Evolutionary conservation across 2,113 vertebrate species (phyloP).

Genomic region (Myiozetetes cayanensis): DNA sequence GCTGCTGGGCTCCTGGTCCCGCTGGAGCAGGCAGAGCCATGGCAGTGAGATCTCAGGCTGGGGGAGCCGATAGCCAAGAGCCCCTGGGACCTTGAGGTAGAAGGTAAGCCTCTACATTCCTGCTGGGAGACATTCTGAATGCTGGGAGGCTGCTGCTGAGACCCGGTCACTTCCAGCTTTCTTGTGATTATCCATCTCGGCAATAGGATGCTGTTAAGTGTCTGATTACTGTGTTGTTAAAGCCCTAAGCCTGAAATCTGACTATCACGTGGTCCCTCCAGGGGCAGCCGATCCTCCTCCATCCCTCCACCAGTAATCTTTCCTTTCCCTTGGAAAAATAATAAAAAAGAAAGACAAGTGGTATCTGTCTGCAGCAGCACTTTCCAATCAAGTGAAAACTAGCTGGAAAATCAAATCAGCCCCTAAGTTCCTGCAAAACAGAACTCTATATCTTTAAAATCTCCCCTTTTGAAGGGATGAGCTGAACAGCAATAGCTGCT

Average conservation of each 20-base stretch:
- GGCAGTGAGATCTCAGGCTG: background rate
- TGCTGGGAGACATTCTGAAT: background rate
- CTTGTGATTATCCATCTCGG: constrained; percentile 8
- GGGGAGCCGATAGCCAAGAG: background rate
- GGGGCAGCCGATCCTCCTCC: background rate
- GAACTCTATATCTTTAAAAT: constrained; percentile 55
- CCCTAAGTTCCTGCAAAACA: constrained; percentile 46
- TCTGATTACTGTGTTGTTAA: constrained; percentile 48
- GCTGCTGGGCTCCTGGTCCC: accelerated
- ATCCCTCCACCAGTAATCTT: background rate
- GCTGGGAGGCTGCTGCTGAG: background rate
- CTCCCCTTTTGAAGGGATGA: constrained; percentile 32
- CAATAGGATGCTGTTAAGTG: constrained; percentile 32
- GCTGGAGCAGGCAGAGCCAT: background rate
- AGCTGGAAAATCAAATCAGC: constrained; percentile 53
- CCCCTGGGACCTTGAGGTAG: background rate
- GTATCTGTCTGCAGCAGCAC: constrained; percentile 12
- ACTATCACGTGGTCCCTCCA: background rate
- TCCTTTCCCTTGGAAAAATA: background rate
- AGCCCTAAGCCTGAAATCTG: constrained; percentile 52
- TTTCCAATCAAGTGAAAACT: constrained; percentile 63
- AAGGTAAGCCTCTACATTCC: background rate
- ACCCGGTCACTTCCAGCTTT: background rate
- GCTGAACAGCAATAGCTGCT: constrained; percentile 46
- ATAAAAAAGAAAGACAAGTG: constrained; percentile 21